Percentiles rank a stretch among this genome's conserved stretches.
Conservation (phyloP, 2,113 vertebrate species). For the Philantomba maxwellii region DNA sequence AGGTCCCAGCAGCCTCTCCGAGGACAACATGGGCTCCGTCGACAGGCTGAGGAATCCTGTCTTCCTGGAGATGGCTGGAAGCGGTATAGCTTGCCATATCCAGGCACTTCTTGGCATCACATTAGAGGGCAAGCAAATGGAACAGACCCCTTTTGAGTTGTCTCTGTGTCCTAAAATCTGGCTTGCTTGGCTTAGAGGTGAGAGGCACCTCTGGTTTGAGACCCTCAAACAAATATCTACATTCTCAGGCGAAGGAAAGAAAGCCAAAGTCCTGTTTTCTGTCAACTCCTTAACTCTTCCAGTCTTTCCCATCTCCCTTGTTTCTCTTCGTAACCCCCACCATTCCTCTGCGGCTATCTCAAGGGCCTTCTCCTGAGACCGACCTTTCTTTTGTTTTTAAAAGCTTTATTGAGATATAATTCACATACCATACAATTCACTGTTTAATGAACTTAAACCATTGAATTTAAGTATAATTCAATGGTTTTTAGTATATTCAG, state of each 20-base stretch:
- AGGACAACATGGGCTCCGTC: not conserved
- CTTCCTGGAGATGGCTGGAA: not conserved
- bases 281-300: not conserved
- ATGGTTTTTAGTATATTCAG: not conserved
- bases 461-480: not conserved
- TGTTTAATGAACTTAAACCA: not conserved
- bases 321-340: not conserved
- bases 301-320: not conserved
- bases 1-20: not conserved
- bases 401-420: not conserved
- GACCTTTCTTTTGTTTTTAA: not conserved
- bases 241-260: not conserved
- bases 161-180: not conserved
- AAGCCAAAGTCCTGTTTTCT: not conserved
- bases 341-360: not conserved
- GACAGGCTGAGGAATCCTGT: not conserved
- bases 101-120: not conserved
- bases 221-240: not conserved
- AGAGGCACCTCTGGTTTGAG: not conserved
- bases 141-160: not conserved
- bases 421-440: not conserved
- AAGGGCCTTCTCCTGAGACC: not conserved
- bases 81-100: not conserved
- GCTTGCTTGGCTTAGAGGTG: not conserved
- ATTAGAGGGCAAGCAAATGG: not conserved